Base-by-base conservation (phyloP, 2,113 vertebrate genomes). In the Callionymus lyra region DNA sequence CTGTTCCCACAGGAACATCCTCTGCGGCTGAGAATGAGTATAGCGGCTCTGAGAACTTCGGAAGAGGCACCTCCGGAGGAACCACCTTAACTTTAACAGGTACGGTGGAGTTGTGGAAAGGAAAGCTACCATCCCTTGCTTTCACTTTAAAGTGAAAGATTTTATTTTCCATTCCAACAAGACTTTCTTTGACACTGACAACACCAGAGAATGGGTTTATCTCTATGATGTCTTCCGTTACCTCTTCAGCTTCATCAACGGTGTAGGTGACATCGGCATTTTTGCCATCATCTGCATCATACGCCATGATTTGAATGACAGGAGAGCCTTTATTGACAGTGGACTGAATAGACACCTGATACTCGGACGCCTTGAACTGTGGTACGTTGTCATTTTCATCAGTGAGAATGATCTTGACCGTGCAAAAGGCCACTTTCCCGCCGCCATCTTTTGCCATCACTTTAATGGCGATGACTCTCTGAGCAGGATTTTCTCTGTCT, bases 381-480 rank as follows among this genome's bases (percentile, higher is more conserved):
- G 95, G 95, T 0, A 89, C 66, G 10, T 99, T 98, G 78, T 99
- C 95, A 16, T 99, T 99, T 70, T 97, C 91, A 2, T 99, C 95
- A 0, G 91, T 94, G 27, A 99, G 89, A 38, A 98, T 99, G 40
- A 97, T 94, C 75, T 91, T 93, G 14, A 99, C 91, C 0, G 91
- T 94, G 74, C 95, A 99, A 70, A 98, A 99, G 0, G 89, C 94
- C 52, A 94, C 94, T 57, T 84, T 92, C 6, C 94, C 95, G 1
- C 95, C 94, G 0, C 91, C 91, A 2, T 98, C 95, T 59, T 88
- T 92, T 16, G 93, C 94, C 95, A 96, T 95, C 21, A 98, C 87
- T 78, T 95, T 97, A 64, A 99, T 91, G 16, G 91, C 90, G 9
- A 97, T 90, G 27, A 99, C 88, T 45, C 88, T 88, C 62, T 99